Evolutionary conservation across 2,888 invertebrate species (phyloP).

Genomic region (Diadegma fenestrale): DNA sequence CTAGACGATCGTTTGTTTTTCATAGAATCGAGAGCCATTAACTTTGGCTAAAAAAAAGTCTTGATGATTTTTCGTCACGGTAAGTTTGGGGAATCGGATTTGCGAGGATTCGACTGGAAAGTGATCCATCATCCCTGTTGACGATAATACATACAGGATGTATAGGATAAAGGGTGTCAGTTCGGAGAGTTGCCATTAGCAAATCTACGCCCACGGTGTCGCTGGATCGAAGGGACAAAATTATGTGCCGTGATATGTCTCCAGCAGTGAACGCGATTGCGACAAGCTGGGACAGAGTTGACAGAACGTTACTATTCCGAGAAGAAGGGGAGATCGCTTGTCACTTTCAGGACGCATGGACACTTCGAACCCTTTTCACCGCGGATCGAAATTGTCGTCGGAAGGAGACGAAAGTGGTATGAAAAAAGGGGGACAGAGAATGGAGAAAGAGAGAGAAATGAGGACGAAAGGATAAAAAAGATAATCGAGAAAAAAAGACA

Average conservation of each 20-base stretch:
- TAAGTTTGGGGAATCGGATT: neutral
- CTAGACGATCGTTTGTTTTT: neutral
- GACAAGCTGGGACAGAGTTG: slow-evolving; percentile 29
- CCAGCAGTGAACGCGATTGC: slow-evolving; percentile 2
- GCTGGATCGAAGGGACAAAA: slow-evolving; percentile 2
- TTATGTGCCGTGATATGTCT: slow-evolving; percentile 33
- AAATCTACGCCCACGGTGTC: slow-evolving; percentile 21
- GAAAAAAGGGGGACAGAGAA: neutral
- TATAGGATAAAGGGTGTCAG: slow-evolving; percentile 29
- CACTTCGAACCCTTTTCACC: slow-evolving; percentile 47
- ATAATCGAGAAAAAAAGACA: neutral
- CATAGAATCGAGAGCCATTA: neutral
- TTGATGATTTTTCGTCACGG: neutral
- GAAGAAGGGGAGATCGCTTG: slow-evolving; percentile 31
- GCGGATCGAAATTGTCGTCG: slow-evolving; percentile 28
- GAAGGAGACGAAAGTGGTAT: neutral
- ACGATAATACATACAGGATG: neutral
- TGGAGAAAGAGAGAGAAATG: neutral
- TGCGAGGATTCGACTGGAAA: slow-evolving; percentile 9
- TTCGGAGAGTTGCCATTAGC: slow-evolving; percentile 33
- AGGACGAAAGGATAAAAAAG: neutral
- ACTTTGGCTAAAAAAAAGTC: neutral
- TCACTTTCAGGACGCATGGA: slow-evolving; percentile 54
- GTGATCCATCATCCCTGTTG: slow-evolving; percentile 8
- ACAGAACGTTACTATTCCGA: slow-evolving; percentile 21